Percentiles rank a stretch among this genome's conserved stretches.
phyloP scores from a whole-genome alignment of 2,113 vertebrate genomes.

The Colossoma macropomum region DNA sequence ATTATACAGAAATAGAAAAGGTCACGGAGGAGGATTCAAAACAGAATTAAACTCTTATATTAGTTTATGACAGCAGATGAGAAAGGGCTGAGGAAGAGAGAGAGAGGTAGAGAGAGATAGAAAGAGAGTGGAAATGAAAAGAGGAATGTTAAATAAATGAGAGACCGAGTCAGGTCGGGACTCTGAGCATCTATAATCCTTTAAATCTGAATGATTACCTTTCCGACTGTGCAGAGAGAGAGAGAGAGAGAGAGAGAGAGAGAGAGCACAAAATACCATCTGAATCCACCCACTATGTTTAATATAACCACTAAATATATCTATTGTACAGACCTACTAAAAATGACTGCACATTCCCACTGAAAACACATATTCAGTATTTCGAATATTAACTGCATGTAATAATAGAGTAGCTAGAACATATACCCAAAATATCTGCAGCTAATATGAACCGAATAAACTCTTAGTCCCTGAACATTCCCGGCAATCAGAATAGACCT shows the following conservation, averaged over 20 bases:
- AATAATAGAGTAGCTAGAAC: too few species aligned
- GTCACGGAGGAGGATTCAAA: neutral
- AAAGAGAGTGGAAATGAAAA: neutral
- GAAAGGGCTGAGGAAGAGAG: too few species aligned
- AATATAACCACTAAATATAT: too few species aligned
- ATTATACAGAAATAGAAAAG: neutral
- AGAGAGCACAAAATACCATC: neutral
- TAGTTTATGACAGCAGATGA: slow-evolving; percentile 7
- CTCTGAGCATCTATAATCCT: slow-evolving; percentile 49
- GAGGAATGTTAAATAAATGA: slow-evolving; percentile 47
- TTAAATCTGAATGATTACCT: slow-evolving; percentile 52
- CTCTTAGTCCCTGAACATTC: too few species aligned
- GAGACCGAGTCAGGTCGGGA: slow-evolving; percentile 39
- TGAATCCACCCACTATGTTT: neutral
- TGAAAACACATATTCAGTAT: too few species aligned
- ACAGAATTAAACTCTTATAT: too few species aligned
- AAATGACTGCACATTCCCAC: too few species aligned
- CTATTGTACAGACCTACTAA: too few species aligned
- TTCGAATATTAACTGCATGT: too few species aligned
- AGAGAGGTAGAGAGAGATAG: neutral
- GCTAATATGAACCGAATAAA: too few species aligned
- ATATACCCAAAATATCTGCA: too few species aligned
- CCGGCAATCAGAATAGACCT: too few species aligned
- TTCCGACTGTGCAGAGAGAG: slow-evolving; percentile 31
- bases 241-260: slow-evolving; percentile 32